Percentiles rank a stretch among this genome's conserved stretches.
phyloP scores from a whole-genome alignment of 2,113 vertebrate genomes.

The Paramisgurnus dabryanus region DNA sequence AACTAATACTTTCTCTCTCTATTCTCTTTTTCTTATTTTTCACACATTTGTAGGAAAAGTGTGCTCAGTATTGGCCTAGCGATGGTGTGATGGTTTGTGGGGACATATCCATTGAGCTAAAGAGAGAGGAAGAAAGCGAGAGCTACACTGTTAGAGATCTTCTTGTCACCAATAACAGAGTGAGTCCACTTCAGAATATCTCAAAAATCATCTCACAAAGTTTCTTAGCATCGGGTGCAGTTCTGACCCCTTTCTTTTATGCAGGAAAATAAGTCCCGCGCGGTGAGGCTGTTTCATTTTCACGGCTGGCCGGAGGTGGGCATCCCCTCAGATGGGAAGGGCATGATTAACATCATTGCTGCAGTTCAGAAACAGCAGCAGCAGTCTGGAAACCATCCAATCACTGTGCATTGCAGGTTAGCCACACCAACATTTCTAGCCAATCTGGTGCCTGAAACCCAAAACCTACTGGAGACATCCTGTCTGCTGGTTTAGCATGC shows the following conservation, averaged over 20 bases:
- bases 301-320: constrained; percentile 98
- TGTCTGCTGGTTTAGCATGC: not conserved
- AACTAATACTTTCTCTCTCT: too few relatives aligned
- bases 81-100: constrained; percentile 85
- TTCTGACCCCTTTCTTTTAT: not conserved
- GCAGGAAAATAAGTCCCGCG: constrained; percentile 95
- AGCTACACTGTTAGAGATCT: constrained; percentile 96
- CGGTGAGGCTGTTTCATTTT: constrained; percentile 96
- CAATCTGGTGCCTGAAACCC: not conserved
- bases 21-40: not conserved
- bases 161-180: constrained; percentile 93
- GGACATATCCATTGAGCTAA: constrained; percentile 94
- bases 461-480: not conserved
- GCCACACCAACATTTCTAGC: not conserved
- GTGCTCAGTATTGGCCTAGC: constrained; percentile 95
- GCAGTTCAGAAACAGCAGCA: constrained; percentile 98
- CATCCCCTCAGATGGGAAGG: constrained; percentile 93
- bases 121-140: constrained; percentile 95
- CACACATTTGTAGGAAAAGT: constrained; percentile 87
- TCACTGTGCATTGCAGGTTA: constrained; percentile 98
- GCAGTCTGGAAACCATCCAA: constrained; percentile 97
- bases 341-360: constrained; percentile 97
- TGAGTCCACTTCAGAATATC: constrained; percentile 63
- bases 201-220: not conserved
- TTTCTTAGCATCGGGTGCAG: not conserved